phyloP scores from a whole-genome alignment of 1,140 invertebrate genomes.

The Penaeus vannamei region DNA sequence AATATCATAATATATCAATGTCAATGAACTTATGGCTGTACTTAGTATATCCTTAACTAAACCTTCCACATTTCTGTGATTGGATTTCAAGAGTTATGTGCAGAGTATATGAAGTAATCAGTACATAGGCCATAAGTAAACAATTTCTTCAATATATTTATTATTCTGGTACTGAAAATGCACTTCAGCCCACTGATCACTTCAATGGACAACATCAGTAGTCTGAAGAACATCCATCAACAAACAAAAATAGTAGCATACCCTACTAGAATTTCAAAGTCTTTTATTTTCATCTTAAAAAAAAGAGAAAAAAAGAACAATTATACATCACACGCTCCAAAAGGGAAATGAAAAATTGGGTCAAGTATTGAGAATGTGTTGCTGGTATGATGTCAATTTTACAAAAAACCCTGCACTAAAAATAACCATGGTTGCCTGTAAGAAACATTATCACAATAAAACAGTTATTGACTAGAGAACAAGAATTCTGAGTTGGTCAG shows the following conservation, averaged over 20 bases:
- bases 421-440: no score
- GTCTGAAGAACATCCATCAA: not conserved
- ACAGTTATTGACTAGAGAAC: constrained; percentile 55
- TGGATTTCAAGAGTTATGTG: no score
- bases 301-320: no score
- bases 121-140: not conserved
- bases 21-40: no score
- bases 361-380: not conserved
- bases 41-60: no score
- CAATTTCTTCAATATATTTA: not conserved
- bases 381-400: not conserved
- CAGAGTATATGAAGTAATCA: not conserved
- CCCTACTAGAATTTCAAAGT: not conserved
- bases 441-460: constrained; percentile 53
- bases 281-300: no score
- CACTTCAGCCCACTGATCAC: constrained; percentile 18
- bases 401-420: not conserved
- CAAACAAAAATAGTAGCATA: not conserved
- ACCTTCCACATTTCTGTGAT: no score
- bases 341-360: no score
- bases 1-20: no score
- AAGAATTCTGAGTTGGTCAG: constrained; percentile 1
- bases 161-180: constrained; percentile 25
- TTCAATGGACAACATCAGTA: constrained; percentile 23
- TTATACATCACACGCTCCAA: no score